Evolutionary conservation across 1,140 invertebrate species (phyloP), one percentile per base, ranked within the genome.

Genomic region (Atopsyche davidsoni): DNA sequence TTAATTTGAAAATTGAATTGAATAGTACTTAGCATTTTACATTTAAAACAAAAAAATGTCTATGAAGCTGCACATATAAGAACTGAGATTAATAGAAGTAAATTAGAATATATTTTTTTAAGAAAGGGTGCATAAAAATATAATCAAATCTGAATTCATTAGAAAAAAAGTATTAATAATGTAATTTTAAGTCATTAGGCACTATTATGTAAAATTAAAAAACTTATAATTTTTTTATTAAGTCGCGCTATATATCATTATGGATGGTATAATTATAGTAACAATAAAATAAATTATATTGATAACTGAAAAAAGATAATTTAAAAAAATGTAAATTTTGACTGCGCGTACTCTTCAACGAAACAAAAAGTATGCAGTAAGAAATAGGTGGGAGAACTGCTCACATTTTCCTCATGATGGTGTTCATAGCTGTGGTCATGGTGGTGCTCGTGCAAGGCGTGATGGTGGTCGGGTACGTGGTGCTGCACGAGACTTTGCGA

Each of bases 401-500:
- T n/a, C n/a, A n/a, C n/a, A n/a, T n/a, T n/a, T n/a, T n/a, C n/a
- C 19, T 50, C 36, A 36, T 44, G 40, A 17, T 40, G 32, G 21
- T 46, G 46, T 10, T 48, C 41, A n/a, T n/a, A n/a, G n/a, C n/a
- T n/a, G n/a, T 47, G 13, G 16, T 41, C 23, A 9, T 41, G 13
- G 28, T 50, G 40, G 16, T 50, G 40, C 16, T 49, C 35, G 17
- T 47, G 36, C 14, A 19, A 17, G 13, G 42, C 24, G 14, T 51
- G 35, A 44, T 68, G 65, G 54, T 69, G 68, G 9, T 62, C 64
- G 1, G 69, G 69, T 0, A 65, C 57, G 31, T 74, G 68, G 23
- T 74, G 70, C 41, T 68, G 67, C 11, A 72, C 62, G 58, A 73
- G 67, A 60, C 65, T 70, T 45, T 73, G 71, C 9, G 70, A 73